Evolutionary conservation across 2,888 invertebrate genomes (phyloP).

Genomic region (Polyploca ridens): DNA sequence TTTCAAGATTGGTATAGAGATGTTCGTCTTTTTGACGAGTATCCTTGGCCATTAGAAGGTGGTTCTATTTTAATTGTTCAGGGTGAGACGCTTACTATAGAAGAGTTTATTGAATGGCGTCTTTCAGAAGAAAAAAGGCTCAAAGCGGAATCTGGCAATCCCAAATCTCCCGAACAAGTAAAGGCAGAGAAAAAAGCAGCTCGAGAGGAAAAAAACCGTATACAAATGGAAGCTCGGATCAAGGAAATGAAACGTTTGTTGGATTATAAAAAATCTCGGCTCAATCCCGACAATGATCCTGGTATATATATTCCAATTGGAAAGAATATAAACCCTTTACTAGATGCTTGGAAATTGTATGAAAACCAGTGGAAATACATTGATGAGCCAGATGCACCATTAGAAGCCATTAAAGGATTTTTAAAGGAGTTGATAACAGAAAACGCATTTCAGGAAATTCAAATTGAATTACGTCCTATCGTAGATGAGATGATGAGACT

Average conservation of each 20-base stretch:
- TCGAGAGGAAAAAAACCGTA: constrained; percentile 68
- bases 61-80: constrained; percentile 86
- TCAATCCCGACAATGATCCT: constrained; percentile 74
- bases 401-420: constrained; percentile 85
- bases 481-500: constrained; percentile 88
- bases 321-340: constrained; percentile 43
- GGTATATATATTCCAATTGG: constrained; percentile 65
- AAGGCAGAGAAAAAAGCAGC: constrained; percentile 71
- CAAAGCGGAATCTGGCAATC: constrained; percentile 61
- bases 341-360: constrained; percentile 59
- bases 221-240: constrained; percentile 59
- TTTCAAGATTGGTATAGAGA: constrained; percentile 86
- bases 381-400: constrained; percentile 71
- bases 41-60: constrained; percentile 89
- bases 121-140: constrained; percentile 61
- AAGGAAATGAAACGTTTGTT: constrained; percentile 64
- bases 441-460: constrained; percentile 86
- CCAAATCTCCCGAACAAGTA: constrained; percentile 73
- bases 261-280: constrained; percentile 78
- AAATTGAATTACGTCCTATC: constrained; percentile 86
- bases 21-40: constrained; percentile 87
- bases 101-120: constrained; percentile 82
- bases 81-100: constrained; percentile 85
- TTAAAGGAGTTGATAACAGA: constrained; percentile 87
- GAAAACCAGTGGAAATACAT: constrained; percentile 66